A percentile compares a stretch with the other conserved stretches of the same genome.
Evolutionary conservation across 2,797 vertebrate species (phyloP).

Genomic region (Megaceryle alcyon): DNA sequence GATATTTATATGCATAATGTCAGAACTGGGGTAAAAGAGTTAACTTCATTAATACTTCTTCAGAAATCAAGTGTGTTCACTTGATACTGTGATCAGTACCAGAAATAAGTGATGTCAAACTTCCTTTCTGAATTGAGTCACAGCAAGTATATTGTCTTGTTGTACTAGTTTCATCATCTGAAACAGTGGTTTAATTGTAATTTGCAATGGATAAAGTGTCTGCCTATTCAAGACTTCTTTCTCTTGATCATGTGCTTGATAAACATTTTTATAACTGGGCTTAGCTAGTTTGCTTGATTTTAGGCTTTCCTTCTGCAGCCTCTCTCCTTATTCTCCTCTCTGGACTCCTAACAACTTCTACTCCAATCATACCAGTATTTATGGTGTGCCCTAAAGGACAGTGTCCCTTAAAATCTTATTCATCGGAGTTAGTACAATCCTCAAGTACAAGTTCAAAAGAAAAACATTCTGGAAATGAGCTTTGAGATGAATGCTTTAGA

Average conservation of each 20-base stretch:
- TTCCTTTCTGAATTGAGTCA: neutral
- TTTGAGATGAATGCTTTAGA: conserved; percentile 67
- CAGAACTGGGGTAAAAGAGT: neutral
- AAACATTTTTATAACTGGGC: neutral
- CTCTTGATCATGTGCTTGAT: neutral
- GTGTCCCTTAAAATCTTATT: conserved; percentile 49
- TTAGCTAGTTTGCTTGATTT: neutral
- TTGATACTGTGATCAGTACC: neutral
- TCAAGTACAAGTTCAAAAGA: conserved; percentile 52
- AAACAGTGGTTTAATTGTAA: neutral
- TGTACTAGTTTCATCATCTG: neutral
- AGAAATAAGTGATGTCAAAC: neutral
- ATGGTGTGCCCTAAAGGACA: conserved; percentile 48
- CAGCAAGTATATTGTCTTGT: neutral
- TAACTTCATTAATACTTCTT: neutral
- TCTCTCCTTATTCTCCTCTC: neutral
- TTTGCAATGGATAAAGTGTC: neutral
- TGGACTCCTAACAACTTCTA: neutral
- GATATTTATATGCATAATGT: neutral
- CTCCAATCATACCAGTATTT: conserved; percentile 27
- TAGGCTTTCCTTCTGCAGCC: neutral
- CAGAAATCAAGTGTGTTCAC: neutral
- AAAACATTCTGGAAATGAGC: conserved; percentile 54
- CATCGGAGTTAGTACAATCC: conserved; percentile 32
- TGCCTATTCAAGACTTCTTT: neutral